Conservation (phyloP, 2,888 invertebrate species). For the Cartodere bifasciata region DNA sequence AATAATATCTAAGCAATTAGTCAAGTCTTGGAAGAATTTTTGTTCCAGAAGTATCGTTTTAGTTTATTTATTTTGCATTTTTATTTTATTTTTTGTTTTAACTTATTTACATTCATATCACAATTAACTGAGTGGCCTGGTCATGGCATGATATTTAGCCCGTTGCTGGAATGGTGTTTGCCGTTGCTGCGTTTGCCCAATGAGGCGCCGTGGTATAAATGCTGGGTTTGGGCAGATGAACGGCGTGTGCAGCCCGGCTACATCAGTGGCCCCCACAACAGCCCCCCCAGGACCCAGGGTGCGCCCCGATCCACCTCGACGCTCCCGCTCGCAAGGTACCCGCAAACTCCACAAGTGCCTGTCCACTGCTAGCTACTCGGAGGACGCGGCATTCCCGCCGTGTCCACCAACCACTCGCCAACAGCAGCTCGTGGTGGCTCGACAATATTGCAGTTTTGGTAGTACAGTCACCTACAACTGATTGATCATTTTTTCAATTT, state of each 20-base stretch:
- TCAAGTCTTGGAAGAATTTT: too few relatives aligned
- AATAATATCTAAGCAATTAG: too few relatives aligned
- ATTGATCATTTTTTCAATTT: too few relatives aligned
- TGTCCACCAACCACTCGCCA: slow-evolving; percentile 40
- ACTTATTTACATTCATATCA: too few relatives aligned
- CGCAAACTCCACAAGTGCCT: slow-evolving; percentile 86
- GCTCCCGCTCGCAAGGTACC: slow-evolving; percentile 92
- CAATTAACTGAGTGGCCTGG: too few relatives aligned
- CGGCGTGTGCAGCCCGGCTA: slow-evolving; percentile 60
- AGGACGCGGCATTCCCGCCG: slow-evolving; percentile 35
- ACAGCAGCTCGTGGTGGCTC: slow-evolving; percentile 65
- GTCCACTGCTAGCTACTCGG: slow-evolving; percentile 76
- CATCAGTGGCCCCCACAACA: slow-evolving; percentile 28
- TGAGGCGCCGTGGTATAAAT: slow-evolving; percentile 22
- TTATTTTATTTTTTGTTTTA: too few relatives aligned
- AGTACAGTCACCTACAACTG: slow-evolving; percentile 59
- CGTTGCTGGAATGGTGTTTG: slow-evolving; percentile 4
- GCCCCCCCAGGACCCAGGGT: slow-evolving; percentile 26
- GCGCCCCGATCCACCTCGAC: slow-evolving; percentile 55
- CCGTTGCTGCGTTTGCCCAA: slow-evolving; percentile 5
- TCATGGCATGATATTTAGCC: too few relatives aligned
- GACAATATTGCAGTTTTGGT: slow-evolving; percentile 93
- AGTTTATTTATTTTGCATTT: too few relatives aligned
- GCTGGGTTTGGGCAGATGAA: slow-evolving; percentile 50
- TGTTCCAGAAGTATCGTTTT: too few relatives aligned